phyloP scores from a whole-genome alignment of 2,888 invertebrate species.

The Malthinus flaveolus region DNA sequence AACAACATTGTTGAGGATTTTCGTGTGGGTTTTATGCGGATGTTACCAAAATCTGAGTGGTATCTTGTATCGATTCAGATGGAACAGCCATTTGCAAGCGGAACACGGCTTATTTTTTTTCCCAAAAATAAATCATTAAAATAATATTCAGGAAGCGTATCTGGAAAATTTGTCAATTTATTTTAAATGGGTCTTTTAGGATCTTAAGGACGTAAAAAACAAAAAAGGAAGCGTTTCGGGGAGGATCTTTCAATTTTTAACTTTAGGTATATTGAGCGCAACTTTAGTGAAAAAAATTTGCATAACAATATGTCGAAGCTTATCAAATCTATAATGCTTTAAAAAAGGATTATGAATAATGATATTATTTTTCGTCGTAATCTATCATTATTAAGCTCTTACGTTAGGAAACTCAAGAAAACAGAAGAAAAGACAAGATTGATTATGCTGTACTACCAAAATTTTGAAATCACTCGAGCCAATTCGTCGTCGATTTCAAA shows the following conservation, averaged over 20 bases:
- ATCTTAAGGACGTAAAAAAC: too few species aligned
- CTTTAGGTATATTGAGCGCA: background rate
- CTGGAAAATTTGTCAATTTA: too few species aligned
- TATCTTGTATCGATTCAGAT: too few species aligned
- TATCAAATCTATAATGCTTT: constrained; percentile 1
- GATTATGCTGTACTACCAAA: background rate
- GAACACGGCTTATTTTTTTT: too few species aligned
- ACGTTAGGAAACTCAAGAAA: background rate
- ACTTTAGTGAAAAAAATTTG: background rate
- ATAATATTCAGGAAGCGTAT: too few species aligned
- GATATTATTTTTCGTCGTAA: background rate
- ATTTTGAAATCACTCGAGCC: background rate
- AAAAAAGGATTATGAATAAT: constrained; percentile 1
- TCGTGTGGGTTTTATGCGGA: too few species aligned
- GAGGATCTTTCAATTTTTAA: background rate
- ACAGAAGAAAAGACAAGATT: constrained; percentile 1
- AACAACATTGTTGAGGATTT: too few species aligned
- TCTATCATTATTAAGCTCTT: constrained; percentile 6
- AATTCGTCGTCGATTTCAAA: background rate
- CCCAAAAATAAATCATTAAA: too few species aligned
- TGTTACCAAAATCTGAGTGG: too few species aligned
- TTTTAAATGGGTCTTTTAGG: too few species aligned
- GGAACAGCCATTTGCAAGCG: too few species aligned
- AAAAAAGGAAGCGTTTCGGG: too few species aligned
- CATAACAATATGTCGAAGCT: background rate